Evolutionary conservation across 2,888 invertebrate species (phyloP).

Genomic region (Acrobeloides nanus): DNA sequence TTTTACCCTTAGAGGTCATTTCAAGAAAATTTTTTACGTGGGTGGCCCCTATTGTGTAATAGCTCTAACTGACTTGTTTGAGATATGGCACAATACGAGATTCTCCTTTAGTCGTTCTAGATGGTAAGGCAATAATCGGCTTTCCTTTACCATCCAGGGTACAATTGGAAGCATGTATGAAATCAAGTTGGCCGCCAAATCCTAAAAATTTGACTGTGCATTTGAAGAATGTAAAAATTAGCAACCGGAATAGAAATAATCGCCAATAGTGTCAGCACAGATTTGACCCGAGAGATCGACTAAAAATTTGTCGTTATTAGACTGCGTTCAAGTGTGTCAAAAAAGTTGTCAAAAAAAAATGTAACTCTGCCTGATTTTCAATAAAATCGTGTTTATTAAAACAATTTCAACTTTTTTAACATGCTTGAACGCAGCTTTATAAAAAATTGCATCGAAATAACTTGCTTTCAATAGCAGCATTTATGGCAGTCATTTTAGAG

Average conservation of each 20-base stretch:
- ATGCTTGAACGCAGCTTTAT: too few species aligned
- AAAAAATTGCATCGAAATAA: too few species aligned
- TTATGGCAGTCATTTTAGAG: slow-evolving; percentile 88
- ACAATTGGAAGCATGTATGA: slow-evolving; percentile 81
- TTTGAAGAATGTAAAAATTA: slow-evolving; percentile 1
- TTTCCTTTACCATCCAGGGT: slow-evolving; percentile 75
- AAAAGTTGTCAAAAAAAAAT: too few species aligned
- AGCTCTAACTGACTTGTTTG: slow-evolving; percentile 57
- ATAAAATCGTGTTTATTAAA: too few species aligned
- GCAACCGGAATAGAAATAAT: slow-evolving; percentile 63
- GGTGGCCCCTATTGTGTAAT: too few species aligned
- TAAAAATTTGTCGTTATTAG: too few species aligned
- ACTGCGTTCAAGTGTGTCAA: too few species aligned
- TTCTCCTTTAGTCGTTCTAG: slow-evolving; percentile 69
- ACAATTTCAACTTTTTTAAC: too few species aligned
- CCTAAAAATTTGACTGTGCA: slow-evolving; percentile 58
- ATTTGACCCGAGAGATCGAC: slow-evolving; percentile 89
- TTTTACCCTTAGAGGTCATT: too few species aligned
- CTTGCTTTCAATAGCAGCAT: slow-evolving; percentile 66
- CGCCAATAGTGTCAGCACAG: slow-evolving; percentile 83
- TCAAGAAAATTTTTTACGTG: too few species aligned
- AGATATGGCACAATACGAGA: slow-evolving; percentile 75
- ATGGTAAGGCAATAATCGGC: slow-evolving; percentile 81
- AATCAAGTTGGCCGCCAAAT: slow-evolving; percentile 87
- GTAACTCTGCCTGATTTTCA: too few species aligned